A percentile compares a stretch with the other conserved stretches of the same genome.
phyloP scores from a whole-genome alignment of 2,797 vertebrate species.

The Poecile montanus region DNA sequence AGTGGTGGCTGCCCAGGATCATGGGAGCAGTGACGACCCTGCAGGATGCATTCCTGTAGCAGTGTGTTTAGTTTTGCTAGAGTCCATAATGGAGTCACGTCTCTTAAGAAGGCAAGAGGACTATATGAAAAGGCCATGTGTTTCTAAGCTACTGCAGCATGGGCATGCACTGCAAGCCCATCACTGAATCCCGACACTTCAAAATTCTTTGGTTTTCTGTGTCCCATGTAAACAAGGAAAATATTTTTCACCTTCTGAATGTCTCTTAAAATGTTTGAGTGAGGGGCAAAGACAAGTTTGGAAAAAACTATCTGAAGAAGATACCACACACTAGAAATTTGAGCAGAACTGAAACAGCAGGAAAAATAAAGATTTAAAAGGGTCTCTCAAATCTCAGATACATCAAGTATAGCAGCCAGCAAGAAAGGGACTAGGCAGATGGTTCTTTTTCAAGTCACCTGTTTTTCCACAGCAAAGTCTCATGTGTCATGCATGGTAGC shows the following conservation, averaged over 20 bases:
- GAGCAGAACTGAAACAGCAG: background rate
- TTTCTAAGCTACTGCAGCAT: background rate
- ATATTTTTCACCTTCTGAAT: background rate
- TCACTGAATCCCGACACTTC: background rate
- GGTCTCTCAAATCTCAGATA: background rate
- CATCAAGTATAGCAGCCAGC: background rate
- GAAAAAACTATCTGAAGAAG: background rate
- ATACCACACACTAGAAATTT: background rate
- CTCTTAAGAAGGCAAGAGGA: background rate
- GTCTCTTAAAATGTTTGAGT: background rate
- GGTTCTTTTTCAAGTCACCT: background rate
- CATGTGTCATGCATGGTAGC: rapidly evolving
- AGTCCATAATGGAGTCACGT: background rate
- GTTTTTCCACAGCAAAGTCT: background rate
- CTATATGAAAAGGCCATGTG: too few species aligned
- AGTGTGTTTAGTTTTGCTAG: background rate
- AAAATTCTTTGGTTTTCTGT: background rate
- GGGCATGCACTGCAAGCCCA: background rate
- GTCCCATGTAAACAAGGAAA: background rate
- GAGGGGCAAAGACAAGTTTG: background rate
- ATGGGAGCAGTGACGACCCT: background rate
- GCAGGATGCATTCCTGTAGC: background rate
- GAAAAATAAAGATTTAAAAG: background rate
- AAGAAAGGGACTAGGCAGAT: background rate
- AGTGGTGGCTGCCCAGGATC: rapidly evolving